Conservation (phyloP, 2,113 vertebrate genomes). For the Barbus barbus region DNA sequence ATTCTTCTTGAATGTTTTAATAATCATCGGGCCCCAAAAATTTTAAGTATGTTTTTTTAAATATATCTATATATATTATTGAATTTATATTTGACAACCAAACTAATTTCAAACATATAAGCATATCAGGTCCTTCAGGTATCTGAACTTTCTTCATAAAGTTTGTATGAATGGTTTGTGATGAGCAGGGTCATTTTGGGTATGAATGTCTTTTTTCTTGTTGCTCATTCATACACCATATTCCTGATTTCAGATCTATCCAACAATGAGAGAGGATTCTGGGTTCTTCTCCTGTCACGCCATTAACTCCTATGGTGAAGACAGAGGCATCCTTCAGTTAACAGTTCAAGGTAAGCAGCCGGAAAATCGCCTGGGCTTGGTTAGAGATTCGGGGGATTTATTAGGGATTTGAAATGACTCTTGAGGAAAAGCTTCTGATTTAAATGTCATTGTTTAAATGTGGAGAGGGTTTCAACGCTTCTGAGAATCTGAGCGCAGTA, state of each 20-base stretch:
- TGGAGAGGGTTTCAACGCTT: not conserved
- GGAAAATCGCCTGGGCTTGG: not conserved
- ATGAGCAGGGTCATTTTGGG: not conserved
- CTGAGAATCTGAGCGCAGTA: not conserved
- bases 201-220: not conserved
- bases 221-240: not conserved
- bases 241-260: slow-evolving; percentile 82
- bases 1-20: too few species aligned
- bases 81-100: not conserved
- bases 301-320: slow-evolving; percentile 98
- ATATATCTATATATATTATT: too few species aligned
- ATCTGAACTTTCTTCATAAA: too few species aligned
- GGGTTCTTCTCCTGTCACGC: slow-evolving; percentile 98
- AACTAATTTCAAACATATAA: too few species aligned
- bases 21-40: too few species aligned
- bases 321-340: slow-evolving; percentile 96
- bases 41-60: too few species aligned
- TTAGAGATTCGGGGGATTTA: slow-evolving; percentile 4
- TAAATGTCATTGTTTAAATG: slow-evolving; percentile 6
- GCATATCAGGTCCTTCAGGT: too few species aligned
- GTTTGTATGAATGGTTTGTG: too few species aligned
- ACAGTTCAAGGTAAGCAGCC: slow-evolving; percentile 90
- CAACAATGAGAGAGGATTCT: slow-evolving; percentile 95
- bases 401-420: not conserved
- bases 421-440: not conserved